Conservation (phyloP, 2,113 vertebrate species). For the Butastur rufipennis region DNA sequence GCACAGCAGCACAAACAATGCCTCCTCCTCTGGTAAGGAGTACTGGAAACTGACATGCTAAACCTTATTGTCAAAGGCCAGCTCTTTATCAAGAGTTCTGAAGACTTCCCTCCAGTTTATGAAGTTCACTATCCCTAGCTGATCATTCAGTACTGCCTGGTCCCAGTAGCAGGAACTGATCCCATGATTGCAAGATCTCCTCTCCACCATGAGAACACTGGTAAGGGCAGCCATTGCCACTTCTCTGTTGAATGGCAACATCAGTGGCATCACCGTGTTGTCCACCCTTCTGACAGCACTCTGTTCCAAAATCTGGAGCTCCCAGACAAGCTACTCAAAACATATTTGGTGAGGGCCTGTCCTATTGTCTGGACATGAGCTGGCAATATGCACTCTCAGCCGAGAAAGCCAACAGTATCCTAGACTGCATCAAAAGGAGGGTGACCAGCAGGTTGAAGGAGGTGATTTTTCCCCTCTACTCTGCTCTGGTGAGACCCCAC, state of each 20-base stretch:
- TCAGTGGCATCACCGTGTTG: background rate
- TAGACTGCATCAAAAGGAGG: background rate
- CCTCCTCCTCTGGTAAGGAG: background rate
- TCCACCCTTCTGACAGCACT: background rate
- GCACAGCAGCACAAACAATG: background rate
- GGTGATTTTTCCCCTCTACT: background rate
- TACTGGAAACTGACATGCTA: background rate
- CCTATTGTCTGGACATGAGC: background rate
- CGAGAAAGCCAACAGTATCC: background rate
- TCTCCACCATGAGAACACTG: background rate
- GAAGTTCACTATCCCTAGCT: background rate
- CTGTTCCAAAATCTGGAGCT: background rate
- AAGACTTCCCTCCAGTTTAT: background rate
- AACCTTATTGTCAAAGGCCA: background rate
- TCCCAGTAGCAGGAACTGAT: background rate
- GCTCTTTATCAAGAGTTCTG: background rate
- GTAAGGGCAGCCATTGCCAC: background rate
- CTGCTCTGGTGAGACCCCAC: background rate
- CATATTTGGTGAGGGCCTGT: background rate
- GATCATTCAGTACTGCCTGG: background rate
- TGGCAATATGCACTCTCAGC: accelerated
- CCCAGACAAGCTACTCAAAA: background rate
- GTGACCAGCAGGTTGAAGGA: accelerated
- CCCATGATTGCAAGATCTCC: background rate
- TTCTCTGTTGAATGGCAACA: background rate